A percentile compares a stretch with the other conserved stretches of the same genome.
These are phyloP conservation scores for Montipora sp. DNA, from an alignment of 64 coral and sea anemone species.

Conservation along the genomic window DNA sequence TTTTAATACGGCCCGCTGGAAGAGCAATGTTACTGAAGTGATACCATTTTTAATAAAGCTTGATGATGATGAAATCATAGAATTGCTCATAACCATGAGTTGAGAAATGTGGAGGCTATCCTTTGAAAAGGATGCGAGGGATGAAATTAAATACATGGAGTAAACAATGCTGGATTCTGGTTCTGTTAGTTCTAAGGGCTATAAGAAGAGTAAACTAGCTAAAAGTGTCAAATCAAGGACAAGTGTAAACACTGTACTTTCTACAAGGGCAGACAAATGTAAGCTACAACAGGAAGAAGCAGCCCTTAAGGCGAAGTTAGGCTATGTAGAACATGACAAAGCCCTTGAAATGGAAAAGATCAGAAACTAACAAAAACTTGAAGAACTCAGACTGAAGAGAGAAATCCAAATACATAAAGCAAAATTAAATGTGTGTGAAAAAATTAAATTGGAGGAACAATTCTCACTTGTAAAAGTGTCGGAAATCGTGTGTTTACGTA, in stretches of 20 bases:
- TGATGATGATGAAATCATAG: conserved; percentile 9
- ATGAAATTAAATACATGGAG: conserved; percentile 56
- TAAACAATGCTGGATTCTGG: conserved; percentile 6
- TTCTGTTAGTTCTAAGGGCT: conserved; percentile 19
- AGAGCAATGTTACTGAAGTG: too few species aligned
- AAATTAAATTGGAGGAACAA: conserved; percentile 15
- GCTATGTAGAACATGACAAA: conserved; percentile 55
- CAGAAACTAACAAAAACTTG: conserved; percentile 33
- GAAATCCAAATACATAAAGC: too few species aligned
- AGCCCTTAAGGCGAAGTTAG: conserved; percentile 53
- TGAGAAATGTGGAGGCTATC: not conserved
- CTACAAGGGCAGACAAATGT: conserved; percentile 19
- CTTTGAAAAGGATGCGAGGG: conserved; percentile 56
- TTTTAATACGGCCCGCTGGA: too few species aligned
- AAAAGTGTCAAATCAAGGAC: conserved; percentile 12
- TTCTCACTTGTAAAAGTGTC: not conserved
- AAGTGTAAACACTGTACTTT: not conserved
- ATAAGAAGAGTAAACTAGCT: not conserved
- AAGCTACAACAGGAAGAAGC: conserved; percentile 51
- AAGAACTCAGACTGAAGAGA: conserved; percentile 10
- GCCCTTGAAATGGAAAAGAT: conserved; percentile 35
- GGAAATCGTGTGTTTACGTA: too few species aligned
- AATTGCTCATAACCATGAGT: conserved; percentile 17
- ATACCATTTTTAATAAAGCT: too few species aligned
- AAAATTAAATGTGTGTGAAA: conserved; percentile 42